A percentile compares a stretch with the other conserved stretches of the same genome.
phyloP scores from a whole-genome alignment of 2,113 vertebrate genomes.

The Morone saxatilis region DNA sequence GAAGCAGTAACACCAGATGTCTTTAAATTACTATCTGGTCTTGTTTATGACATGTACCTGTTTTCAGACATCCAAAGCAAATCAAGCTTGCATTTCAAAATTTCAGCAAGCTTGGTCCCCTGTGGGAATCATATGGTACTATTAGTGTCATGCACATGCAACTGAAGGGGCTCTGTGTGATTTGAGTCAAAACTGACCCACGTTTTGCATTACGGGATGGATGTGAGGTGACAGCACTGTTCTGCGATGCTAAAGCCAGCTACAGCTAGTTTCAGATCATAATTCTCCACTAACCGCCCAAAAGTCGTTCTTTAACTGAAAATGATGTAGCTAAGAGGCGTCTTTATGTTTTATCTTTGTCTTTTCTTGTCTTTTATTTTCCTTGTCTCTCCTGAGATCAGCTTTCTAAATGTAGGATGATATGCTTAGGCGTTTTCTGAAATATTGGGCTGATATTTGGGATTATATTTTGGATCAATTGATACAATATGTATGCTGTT shows the following conservation, averaged over 20 bases:
- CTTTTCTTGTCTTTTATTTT: not conserved
- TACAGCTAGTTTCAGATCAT: not conserved
- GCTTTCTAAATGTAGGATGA: not conserved
- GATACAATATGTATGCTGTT: too few relatives aligned
- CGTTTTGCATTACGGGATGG: conserved; percentile 13
- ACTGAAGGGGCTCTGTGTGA: not conserved
- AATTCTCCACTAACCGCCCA: too few relatives aligned
- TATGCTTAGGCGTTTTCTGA: not conserved
- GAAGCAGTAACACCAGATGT: conserved; percentile 25
- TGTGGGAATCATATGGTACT: not conserved
- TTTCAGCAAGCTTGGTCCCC: conserved; percentile 13
- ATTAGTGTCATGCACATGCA: conserved; percentile 25
- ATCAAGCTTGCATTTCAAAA: not conserved
- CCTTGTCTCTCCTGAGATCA: not conserved
- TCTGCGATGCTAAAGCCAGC: not conserved
- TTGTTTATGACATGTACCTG: conserved; percentile 58
- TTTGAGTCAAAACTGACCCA: not conserved
- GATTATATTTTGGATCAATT: not conserved
- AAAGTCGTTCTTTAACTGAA: too few relatives aligned
- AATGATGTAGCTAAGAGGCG: too few relatives aligned
- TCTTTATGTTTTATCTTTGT: too few relatives aligned
- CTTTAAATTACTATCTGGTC: conserved; percentile 38
- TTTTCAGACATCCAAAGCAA: conserved; percentile 36
- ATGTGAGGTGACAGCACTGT: conserved; percentile 12
- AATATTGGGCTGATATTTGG: not conserved